Evolutionary conservation across 2,797 vertebrate genomes (phyloP), one percentile per base, ranked within the genome.

Genomic region (Scolopax rusticola): DNA sequence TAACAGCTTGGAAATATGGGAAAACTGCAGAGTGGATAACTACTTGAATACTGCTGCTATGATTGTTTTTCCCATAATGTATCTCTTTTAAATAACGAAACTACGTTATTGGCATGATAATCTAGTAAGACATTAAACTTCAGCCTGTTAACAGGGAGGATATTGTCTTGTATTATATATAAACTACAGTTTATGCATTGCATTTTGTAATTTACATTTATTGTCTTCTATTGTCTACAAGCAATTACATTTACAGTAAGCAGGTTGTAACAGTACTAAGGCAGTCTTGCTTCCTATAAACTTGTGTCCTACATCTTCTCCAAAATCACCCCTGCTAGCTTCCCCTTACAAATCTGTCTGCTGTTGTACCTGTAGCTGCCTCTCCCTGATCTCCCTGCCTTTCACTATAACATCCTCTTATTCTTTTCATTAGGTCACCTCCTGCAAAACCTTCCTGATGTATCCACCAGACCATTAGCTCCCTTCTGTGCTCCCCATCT

Each of bases 181-280:
- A 95, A 95, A 82, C 68, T 54, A 84, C 45, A 45, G 67, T 92
- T 93, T 87, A 90, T 71, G 60, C 75, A 80, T 78, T 80, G 54
- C 24, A 28, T 85, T 90, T 90, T 0, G 17, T 80, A 92, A 95
- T 93, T 96, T 93, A 96, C 84, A 93, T 61, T 97, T 91, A 96
- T 70, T 84, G 91, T 74, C 68, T 95, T 74, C 69, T 87, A 61
- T 78, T 84, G 79, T 92, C 67, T 96, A 90, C 75, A 95, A 89
- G 86, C 90, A 95, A 95, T 93, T 96, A 94, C 87, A 88, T 60
- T 84, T 97, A 87, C 86, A 89, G 90, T 93, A 94, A 89, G 60
- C 40, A 90, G 70, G 60, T 74, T 79, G 40, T 94, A 94, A 92
- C 61, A 38, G 24, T 33, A 51, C 43, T 69, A 76, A 84, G 84